phyloP scores from a whole-genome alignment of 2,113 vertebrate genomes.

The Vidua macroura region DNA sequence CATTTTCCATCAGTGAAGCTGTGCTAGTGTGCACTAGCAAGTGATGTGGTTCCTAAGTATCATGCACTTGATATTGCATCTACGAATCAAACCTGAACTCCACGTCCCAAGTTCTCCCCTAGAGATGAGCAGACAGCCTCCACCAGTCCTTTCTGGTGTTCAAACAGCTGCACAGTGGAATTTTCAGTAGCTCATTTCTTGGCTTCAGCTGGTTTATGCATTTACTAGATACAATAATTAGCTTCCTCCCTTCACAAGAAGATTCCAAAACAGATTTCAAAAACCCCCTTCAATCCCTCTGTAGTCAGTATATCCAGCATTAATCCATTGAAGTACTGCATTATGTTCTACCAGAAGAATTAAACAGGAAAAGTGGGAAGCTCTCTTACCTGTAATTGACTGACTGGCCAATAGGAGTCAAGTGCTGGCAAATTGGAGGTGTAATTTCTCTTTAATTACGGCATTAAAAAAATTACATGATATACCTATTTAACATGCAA shows the following conservation, averaged over 20 bases:
- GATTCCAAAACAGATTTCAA: constrained; percentile 18
- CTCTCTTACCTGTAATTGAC: constrained; percentile 64
- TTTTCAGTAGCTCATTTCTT: not conserved
- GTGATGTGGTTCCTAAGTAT: not conserved
- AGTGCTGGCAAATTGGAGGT: constrained; percentile 56
- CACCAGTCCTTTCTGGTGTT: not conserved
- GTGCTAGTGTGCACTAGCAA: not conserved
- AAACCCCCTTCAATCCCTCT: not conserved
- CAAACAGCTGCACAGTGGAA: not conserved
- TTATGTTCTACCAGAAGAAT: constrained; percentile 12
- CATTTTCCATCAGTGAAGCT: not conserved
- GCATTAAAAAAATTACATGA: constrained; percentile 51
- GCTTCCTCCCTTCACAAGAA: not conserved
- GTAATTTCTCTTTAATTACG: constrained; percentile 60
- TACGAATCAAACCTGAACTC: not conserved
- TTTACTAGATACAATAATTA: not conserved
- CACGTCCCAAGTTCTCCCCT: not conserved
- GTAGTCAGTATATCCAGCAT: not conserved
- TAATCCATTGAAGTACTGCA: constrained; percentile 22
- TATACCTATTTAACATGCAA: constrained; percentile 53
- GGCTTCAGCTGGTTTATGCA: not conserved
- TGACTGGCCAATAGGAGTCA: constrained; percentile 62
- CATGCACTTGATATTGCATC: not conserved
- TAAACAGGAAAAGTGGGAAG: constrained; percentile 38
- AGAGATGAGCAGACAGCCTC: not conserved